These are phyloP conservation scores for Colistium nudipinnis DNA, from an alignment of 2,113 vertebrate species.

Conservation along the genomic window DNA sequence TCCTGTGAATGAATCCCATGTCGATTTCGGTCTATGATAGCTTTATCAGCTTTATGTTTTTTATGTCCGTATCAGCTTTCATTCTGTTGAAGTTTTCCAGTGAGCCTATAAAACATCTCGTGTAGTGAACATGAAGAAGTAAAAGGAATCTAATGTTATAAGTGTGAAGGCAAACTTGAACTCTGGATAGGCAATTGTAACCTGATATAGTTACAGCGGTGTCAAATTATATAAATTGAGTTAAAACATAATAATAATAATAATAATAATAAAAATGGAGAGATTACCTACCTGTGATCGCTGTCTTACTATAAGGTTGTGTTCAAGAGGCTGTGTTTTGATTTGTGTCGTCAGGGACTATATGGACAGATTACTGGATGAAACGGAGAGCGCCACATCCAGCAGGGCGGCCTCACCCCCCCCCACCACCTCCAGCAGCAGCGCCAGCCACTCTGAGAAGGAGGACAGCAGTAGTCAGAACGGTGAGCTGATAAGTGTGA, in stretches of 20 bases:
- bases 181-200: neutral
- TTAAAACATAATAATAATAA: neutral
- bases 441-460: slow-evolving; percentile 88
- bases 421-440: slow-evolving; percentile 89
- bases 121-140: too few species aligned
- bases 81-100: slow-evolving; percentile 1
- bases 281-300: neutral
- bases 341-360: slow-evolving; percentile 86
- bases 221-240: neutral
- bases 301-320: neutral
- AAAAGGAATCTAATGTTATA: neutral
- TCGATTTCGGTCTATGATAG: neutral
- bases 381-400: slow-evolving; percentile 91
- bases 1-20: neutral
- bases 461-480: slow-evolving; percentile 90
- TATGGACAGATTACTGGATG: slow-evolving; percentile 93
- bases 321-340: slow-evolving; percentile 22
- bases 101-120: neutral
- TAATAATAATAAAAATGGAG: neutral
- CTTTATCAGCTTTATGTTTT: too few species aligned
- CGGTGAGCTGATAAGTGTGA: slow-evolving; percentile 78
- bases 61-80: neutral
- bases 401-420: slow-evolving; percentile 89
- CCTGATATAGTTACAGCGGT: neutral
- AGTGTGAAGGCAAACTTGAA: neutral